phyloP scores from a whole-genome alignment of 2,113 vertebrate species.

The Pica pica region DNA sequence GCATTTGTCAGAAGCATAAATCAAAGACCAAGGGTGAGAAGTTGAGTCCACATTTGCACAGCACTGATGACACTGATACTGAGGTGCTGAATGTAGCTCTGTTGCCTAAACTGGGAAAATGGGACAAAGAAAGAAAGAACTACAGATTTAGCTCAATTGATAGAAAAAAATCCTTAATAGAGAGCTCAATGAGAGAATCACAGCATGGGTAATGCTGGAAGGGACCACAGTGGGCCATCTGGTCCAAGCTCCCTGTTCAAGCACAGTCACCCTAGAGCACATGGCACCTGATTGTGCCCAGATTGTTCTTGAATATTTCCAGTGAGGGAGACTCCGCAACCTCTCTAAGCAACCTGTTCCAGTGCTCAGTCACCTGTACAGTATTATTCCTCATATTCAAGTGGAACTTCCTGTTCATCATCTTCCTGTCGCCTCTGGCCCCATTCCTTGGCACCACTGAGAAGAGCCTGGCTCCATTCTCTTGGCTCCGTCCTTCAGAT shows the following conservation, averaged over 20 bases:
- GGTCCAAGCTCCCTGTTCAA: not conserved
- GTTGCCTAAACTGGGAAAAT: not conserved
- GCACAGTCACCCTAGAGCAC: no score
- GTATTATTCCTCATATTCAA: not conserved
- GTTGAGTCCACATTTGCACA: not conserved
- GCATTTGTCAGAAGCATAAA: not conserved
- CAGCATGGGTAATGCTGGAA: not conserved
- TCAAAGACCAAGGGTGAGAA: not conserved
- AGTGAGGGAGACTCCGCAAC: not conserved
- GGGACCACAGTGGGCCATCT: not conserved
- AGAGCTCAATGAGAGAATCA: not conserved
- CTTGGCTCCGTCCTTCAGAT: not conserved
- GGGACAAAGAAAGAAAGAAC: not conserved
- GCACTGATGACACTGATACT: not conserved
- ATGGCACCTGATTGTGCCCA: rapidly evolving
- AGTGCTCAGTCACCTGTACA: not conserved
- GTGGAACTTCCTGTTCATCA: not conserved
- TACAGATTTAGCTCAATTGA: not conserved
- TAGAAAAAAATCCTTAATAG: not conserved
- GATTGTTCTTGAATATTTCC: not conserved
- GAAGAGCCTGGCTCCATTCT: not conserved
- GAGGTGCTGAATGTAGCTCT: not conserved
- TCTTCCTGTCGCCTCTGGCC: not conserved
- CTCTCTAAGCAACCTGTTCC: not conserved
- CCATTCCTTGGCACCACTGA: not conserved